Evolutionary conservation across 1,140 invertebrate genomes (phyloP), one percentile per base, ranked within the genome.

Genomic region (Adelges cooleyi): DNA sequence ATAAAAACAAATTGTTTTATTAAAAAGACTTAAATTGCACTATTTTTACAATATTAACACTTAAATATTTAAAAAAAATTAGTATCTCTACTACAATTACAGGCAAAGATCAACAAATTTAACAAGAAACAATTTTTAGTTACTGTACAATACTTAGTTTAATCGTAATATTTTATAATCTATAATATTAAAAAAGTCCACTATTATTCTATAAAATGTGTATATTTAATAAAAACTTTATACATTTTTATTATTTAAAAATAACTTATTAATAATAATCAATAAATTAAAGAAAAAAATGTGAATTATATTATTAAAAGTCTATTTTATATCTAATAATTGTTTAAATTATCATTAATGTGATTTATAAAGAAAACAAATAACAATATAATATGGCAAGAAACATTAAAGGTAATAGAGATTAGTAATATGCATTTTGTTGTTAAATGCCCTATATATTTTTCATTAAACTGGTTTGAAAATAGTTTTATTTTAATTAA

Each of bases 1-100:
- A 48, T 62, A 33, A 62, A 62, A 62, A 62, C 56, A 62, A 62
- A 62, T 62, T 62, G 53, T 62, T 62, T 62, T 62, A 62, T 62
- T 62, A 62, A 62, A 62, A 62, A 62, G 56, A 62, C 56, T 62
- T 62, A 62, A 62, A 62, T 62, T 62, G 56, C 56, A 62, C 56
- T 62, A 62, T 62, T 62, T 62, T 48, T 62, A 62, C 56, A 62
- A 48, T 62, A 62, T 62, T 62, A 62, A 62, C 56, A 62, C 56
- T 62, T 62, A 62, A 56, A 62, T 42, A 62, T 48, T 62, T 33
- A 59, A 62, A 62, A 53, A 62, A 62, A 62, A 33, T 62, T 48
- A 48, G 6, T 62, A 62, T 46, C 42, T 62, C 44, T 42, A 62
- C 56, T 62, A 62, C 56, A 62, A 62, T 62, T 62, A 62, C 44